A percentile compares a stretch with the other conserved stretches of the same genome.
These are phyloP conservation scores for Threskiornis aethiopicus DNA, from an alignment of 2,797 vertebrate species.

Conservation along the genomic window DNA sequence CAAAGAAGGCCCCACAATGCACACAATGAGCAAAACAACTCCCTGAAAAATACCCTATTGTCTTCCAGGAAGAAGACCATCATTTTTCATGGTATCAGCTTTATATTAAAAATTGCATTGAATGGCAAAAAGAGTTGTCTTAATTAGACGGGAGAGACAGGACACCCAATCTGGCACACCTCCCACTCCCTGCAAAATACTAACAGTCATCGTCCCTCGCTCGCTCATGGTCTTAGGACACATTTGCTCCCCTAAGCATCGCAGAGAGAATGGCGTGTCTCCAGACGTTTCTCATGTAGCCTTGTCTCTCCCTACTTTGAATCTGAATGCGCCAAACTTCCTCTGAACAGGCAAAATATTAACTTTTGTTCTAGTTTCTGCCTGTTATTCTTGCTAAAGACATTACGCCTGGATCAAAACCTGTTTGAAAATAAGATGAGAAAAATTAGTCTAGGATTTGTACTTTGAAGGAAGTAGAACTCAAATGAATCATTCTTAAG, in stretches of 20 bases:
- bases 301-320: neutral
- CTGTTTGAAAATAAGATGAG: neutral
- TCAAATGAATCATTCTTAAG: neutral
- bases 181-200: neutral
- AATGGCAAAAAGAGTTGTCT: neutral
- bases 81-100: neutral
- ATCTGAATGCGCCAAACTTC: neutral
- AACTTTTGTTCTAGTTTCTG: neutral
- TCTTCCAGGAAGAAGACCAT: accelerated
- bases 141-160: neutral
- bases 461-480: neutral
- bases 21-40: neutral
- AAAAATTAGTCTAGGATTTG: neutral
- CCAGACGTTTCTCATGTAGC: accelerated
- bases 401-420: neutral
- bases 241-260: neutral
- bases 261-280: accelerated
- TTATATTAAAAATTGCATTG: neutral
- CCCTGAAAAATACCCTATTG: neutral
- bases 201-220: neutral
- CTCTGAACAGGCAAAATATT: accelerated
- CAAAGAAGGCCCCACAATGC: neutral
- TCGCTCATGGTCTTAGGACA: neutral
- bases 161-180: neutral
- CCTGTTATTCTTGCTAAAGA: neutral